Base-by-base conservation (phyloP, 2,113 vertebrate genomes). In the Papio anubis region DNA sequence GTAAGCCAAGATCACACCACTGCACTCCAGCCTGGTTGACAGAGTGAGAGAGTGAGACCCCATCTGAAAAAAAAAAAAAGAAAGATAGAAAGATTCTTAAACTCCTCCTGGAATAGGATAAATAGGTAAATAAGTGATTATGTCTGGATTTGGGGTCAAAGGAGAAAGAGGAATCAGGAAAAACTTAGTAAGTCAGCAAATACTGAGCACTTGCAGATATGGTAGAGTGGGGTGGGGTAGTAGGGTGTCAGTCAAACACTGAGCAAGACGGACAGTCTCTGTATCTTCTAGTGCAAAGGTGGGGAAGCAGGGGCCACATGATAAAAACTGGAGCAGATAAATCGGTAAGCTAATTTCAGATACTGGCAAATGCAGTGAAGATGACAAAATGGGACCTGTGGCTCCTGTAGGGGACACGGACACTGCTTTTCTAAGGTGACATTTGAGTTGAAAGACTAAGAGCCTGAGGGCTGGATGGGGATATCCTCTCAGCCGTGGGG, bases 91-190 rank as follows among this genome's bases (percentile, higher is more conserved):
- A 0, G 61, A 50, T 50, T 85, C 55, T 35, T 73, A 57, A 85
- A 50, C 38, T 59, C 43, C 43, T n/a, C 21, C 35, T 92, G n/a
- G 38, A n/a, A 52, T 52, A 59, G 73, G 40, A 35, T 50, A 89
- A 84, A 45, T 30, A 55, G 72, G 50, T 5, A 80, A 43, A 82
- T 64, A 84, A 84, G 30, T 80, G 48, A 83, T 70, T 16, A 23
- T 32, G 78, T 70, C 75, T 50, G 55, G 25, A 48, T 76, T 43
- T 83, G 83, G 79, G 75, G 87, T 94, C 88, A 96, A 61, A 93
- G 55, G 87, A 93, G 85, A 86, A 88, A 84, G 88, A 78, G 86
- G 78, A 86, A 94, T 93, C 86, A 86, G 95, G 45, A 84, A 84
- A 72, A 57, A 20, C 68, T 43, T 17, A n/a, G 50, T 59, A 93